Evolutionary conservation across 2,888 invertebrate genomes (phyloP).

Genomic region (Luperina nickerlii): DNA sequence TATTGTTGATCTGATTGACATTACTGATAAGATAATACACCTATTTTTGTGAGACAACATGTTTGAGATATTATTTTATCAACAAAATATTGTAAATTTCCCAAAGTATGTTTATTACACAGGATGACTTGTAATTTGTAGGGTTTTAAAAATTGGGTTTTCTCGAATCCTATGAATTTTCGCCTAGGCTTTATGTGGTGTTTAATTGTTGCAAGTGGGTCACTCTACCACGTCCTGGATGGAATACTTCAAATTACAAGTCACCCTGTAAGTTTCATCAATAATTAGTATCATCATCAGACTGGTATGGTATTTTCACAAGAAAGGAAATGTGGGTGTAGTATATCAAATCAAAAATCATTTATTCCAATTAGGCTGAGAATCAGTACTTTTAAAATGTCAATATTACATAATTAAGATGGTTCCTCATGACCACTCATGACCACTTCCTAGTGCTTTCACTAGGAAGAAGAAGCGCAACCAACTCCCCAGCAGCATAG

Average conservation of each 20-base stretch:
- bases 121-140: background rate
- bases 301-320: background rate
- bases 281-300: background rate
- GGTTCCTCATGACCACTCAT: too few species aligned
- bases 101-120: background rate
- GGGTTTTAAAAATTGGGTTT: background rate
- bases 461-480: too few species aligned
- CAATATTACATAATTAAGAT: too few species aligned
- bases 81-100: background rate
- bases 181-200: background rate
- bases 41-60: conserved; percentile 12
- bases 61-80: conserved; percentile 16
- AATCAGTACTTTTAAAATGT: too few species aligned
- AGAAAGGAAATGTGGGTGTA: background rate
- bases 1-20: conserved; percentile 24
- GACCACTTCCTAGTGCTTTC: too few species aligned
- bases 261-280: background rate
- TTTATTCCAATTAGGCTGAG: too few species aligned
- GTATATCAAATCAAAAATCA: too few species aligned
- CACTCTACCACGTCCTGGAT: background rate
- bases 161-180: background rate
- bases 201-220: background rate
- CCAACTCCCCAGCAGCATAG: too few species aligned
- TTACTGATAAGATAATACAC: conserved; percentile 36
- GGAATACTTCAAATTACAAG: background rate